Evolutionary conservation across 2,797 vertebrate genomes (phyloP), one percentile per base, ranked within the genome.

Genomic region (Denticeps clupeoides): DNA sequence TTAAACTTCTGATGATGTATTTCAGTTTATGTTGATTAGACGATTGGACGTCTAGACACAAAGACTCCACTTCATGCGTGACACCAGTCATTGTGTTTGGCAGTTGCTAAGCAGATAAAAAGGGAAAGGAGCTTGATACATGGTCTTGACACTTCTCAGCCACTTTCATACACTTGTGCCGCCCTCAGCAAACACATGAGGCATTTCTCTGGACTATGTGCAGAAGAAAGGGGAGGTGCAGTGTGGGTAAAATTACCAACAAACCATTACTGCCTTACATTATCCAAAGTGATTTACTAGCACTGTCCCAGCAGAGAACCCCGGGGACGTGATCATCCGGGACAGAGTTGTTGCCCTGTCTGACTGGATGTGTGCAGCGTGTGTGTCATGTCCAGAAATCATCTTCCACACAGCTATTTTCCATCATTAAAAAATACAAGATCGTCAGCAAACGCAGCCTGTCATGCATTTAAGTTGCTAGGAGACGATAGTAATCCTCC

Each of bases 181-280:
- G 67, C 64, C 62, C 52, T 58, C 70, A 27, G 68, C 71, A 65
- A 74, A 80, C 73, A 74, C 56, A 74, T 79, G 77, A 33, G 62
- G 63, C 61, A 78, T 82, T 79, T 78, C 47, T 23, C 54, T 56
- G 31, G 31, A 59, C 55, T 16, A 53, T 38, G 42, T 24, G 38
- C 37, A 29, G 47, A 42, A 3, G 7, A 22, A 37, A 41, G 25
- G 5, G 22, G 26, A 31, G 22, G 12, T 19, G n/a, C 15, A 47
- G 22, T 10, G 23, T 11, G 29, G 21, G 23, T 33, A 31, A 53
- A 21, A 10, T 21, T 18, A 16, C 28, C 5, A 6, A n/a, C 31
- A 12, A 12, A 12, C 35, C 18, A 16, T 10, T 38, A 31, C 31
- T 16, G 3, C 38, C 21, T 38, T 35, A 35, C n/a, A n/a, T n/a